Conservation (phyloP, 2,888 invertebrate species). For the Drosophila prolongata region DNA sequence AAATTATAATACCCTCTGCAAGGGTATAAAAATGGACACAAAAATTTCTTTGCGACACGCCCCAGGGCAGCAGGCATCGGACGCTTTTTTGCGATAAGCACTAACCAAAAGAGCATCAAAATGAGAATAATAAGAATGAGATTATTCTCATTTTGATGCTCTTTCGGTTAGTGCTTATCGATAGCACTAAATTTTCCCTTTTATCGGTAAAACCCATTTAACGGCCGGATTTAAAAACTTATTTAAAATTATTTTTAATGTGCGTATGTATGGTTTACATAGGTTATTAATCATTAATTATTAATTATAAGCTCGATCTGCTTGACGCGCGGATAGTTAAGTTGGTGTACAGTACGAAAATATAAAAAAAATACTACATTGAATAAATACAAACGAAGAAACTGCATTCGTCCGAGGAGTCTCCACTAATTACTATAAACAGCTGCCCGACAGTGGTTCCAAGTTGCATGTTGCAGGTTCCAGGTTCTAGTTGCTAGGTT, state of each 20-base stretch:
- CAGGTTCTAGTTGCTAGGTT: not conserved
- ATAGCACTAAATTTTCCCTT: too few species aligned
- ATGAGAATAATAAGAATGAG: too few species aligned
- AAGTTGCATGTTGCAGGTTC: not conserved
- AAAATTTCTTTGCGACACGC: too few species aligned
- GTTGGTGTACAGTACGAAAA: conserved; percentile 39
- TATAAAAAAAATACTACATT: conserved; percentile 55
- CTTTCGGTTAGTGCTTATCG: too few species aligned
- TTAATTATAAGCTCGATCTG: conserved; percentile 33
- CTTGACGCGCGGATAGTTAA: conserved; percentile 30
- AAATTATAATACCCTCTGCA: too few species aligned
- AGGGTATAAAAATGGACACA: too few species aligned
- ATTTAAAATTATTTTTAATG: conserved; percentile 17
- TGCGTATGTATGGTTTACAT: conserved; percentile 17
- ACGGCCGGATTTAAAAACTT: not conserved
- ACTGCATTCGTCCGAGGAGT: conserved; percentile 18
- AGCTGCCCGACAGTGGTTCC: conserved; percentile 28
- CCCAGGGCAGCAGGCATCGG: too few species aligned
- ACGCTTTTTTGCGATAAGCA: too few species aligned
- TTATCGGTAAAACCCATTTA: not conserved
- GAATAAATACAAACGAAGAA: conserved; percentile 26
- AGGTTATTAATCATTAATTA: conserved; percentile 8
- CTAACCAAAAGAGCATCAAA: too few species aligned
- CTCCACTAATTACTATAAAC: conserved; percentile 37
- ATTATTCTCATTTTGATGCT: too few species aligned